Conservation (phyloP, 1,140 invertebrate species). For the Drosophila willistoni region DNA sequence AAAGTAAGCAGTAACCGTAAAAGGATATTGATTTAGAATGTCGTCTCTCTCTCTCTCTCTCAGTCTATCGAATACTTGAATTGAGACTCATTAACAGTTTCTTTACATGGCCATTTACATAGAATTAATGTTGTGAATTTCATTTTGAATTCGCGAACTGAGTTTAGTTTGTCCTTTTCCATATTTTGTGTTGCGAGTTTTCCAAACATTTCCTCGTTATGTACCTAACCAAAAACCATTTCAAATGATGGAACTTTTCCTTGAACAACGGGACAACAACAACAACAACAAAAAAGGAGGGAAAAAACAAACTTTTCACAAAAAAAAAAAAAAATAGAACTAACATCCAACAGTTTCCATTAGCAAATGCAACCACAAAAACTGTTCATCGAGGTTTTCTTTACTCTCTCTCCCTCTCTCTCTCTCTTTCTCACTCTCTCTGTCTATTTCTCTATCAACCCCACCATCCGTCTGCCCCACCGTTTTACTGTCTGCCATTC, state of each 20-base stretch:
- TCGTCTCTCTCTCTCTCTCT: too few relatives aligned
- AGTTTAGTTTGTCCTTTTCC: neutral
- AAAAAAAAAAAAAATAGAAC: slow-evolving; percentile 18
- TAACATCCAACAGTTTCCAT: slow-evolving; percentile 55
- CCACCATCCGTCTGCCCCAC: neutral
- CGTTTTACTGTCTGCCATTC: slow-evolving; percentile 12
- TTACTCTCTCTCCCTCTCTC: neutral
- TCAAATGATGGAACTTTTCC: slow-evolving; percentile 6
- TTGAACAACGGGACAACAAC: neutral
- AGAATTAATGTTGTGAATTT: neutral
- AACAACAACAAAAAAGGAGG: neutral
- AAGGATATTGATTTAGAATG: too few relatives aligned
- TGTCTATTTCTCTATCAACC: neutral
- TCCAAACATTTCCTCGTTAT: slow-evolving; percentile 4
- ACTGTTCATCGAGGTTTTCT: slow-evolving; percentile 28
- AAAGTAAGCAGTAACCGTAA: too few relatives aligned
- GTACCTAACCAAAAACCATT: neutral
- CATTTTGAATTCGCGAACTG: neutral
- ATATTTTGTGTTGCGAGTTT: neutral
- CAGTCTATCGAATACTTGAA: neutral
- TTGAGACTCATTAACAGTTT: neutral
- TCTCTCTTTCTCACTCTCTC: neutral
- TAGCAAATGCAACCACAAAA: slow-evolving; percentile 76
- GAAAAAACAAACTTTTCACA: slow-evolving; percentile 13
- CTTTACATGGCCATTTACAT: neutral